A percentile compares a stretch with the other conserved stretches of the same genome.
Conservation (phyloP, 1,140 invertebrate species). For the Palaemon carinicauda region DNA sequence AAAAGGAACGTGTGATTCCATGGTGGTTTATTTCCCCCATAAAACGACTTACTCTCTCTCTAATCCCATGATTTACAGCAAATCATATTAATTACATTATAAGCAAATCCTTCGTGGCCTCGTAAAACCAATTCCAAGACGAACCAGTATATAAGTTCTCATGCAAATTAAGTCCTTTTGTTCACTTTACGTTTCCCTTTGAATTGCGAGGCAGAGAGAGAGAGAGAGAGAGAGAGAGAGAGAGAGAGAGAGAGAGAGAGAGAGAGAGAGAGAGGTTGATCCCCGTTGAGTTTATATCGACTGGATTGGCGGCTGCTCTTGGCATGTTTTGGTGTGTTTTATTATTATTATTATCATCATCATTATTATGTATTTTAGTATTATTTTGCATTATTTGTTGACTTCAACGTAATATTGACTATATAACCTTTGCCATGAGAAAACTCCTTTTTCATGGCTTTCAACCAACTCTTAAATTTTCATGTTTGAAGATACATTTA, state of each 20-base stretch:
- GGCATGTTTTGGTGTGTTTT: too few species aligned
- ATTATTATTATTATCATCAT: too few species aligned
- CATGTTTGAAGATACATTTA: too few species aligned
- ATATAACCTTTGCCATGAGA: too few species aligned
- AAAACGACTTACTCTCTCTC: constrained; percentile 18
- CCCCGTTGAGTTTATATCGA: neutral
- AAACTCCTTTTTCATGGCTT: too few species aligned
- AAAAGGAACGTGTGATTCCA: neutral
- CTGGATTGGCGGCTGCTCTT: neutral
- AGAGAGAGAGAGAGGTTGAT: constrained; percentile 9
- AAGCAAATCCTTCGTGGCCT: neutral
- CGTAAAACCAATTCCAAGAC: neutral
- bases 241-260: constrained; percentile 8
- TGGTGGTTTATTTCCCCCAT: constrained; percentile 29
- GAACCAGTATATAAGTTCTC: too few species aligned
- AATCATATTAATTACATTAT: constrained; percentile 51
- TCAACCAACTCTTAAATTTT: too few species aligned
- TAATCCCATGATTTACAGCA: constrained; percentile 36
- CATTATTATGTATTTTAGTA: too few species aligned
- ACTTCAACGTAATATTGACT: too few species aligned
- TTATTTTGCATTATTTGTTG: too few species aligned
- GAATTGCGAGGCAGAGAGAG: neutral
- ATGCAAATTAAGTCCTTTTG: too few species aligned
- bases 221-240: constrained; percentile 8
- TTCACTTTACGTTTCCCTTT: too few species aligned